A percentile compares a stretch with the other conserved stretches of the same genome.
Evolutionary conservation across 2,888 invertebrate genomes (phyloP).

Genomic region (Caenorhabditis zanzibari): DNA sequence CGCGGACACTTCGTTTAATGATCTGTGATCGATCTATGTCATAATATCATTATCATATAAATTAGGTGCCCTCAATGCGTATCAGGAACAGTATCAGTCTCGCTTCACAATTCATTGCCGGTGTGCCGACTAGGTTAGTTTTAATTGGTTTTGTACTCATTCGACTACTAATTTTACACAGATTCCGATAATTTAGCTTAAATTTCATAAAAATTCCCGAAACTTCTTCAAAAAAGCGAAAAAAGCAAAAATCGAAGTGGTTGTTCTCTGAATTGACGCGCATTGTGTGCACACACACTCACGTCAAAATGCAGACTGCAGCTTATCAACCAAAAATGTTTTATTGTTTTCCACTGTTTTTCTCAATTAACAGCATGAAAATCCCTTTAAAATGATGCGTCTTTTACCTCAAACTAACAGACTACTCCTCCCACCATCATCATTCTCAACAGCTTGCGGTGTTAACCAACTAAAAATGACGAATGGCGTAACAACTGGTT

Average conservation of each 20-base stretch:
- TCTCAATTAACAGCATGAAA: constrained; percentile 38
- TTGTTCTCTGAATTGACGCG: constrained; percentile 32
- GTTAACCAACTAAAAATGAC: constrained; percentile 59
- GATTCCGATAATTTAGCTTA: background rate
- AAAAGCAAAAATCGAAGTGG: constrained; percentile 53
- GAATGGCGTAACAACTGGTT: constrained; percentile 23
- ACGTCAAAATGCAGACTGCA: constrained; percentile 53
- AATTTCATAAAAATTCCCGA: background rate
- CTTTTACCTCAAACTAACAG: constrained; percentile 59
- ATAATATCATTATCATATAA: constrained; percentile 36
- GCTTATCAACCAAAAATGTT: constrained; percentile 14
- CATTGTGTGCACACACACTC: constrained; percentile 42
- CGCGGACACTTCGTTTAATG: constrained; percentile 40
- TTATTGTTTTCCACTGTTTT: background rate
- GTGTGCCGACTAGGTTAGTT: constrained; percentile 32
- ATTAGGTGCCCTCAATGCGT: constrained; percentile 23
- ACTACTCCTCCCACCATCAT: constrained; percentile 49
- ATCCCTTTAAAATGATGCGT: constrained; percentile 39
- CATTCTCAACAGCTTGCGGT: constrained; percentile 52
- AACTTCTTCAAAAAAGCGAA: constrained; percentile 35
- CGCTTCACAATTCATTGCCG: background rate
- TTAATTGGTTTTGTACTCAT: constrained; percentile 31
- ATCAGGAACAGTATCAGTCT: constrained; percentile 14
- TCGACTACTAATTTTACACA: constrained; percentile 6
- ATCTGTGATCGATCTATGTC: constrained; percentile 57